Evolutionary conservation across 2,113 vertebrate species (phyloP).

Genomic region (Lamprotornis superbus): DNA sequence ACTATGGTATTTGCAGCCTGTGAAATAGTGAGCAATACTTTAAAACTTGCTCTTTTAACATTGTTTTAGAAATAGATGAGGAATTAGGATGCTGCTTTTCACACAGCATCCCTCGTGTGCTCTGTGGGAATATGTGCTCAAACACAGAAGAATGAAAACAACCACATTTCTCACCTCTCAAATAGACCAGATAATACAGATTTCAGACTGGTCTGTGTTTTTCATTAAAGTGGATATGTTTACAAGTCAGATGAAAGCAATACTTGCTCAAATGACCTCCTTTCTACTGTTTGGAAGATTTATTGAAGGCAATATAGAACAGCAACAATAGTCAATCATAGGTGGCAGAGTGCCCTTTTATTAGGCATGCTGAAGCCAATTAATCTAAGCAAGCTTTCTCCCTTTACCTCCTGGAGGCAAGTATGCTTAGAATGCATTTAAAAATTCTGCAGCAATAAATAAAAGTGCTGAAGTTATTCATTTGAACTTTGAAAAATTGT

Average conservation of each 20-base stretch:
- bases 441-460: constrained; percentile 26
- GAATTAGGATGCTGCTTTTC: neutral
- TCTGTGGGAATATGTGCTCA: neutral
- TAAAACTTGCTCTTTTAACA: neutral
- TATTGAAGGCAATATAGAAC: constrained; percentile 27
- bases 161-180: constrained; percentile 1
- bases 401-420: constrained; percentile 16
- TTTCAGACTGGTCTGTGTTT: constrained; percentile 18
- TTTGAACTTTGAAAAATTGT: constrained; percentile 31
- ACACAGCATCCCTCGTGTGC: neutral
- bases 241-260: constrained; percentile 6
- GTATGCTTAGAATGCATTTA: neutral
- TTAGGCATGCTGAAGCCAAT: constrained; percentile 18
- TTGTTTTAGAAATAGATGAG: neutral
- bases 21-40: neutral
- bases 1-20: neutral
- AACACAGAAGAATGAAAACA: neutral
- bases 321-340: constrained; percentile 18
- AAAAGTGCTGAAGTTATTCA: neutral
- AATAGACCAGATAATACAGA: neutral
- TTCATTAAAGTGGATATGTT: constrained; percentile 38
- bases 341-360: constrained; percentile 37
- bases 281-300: constrained; percentile 19
- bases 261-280: neutral
- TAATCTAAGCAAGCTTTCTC: constrained; percentile 7